Conservation (phyloP, 2,113 vertebrate genomes). For the Cnemophilus loriae region DNA sequence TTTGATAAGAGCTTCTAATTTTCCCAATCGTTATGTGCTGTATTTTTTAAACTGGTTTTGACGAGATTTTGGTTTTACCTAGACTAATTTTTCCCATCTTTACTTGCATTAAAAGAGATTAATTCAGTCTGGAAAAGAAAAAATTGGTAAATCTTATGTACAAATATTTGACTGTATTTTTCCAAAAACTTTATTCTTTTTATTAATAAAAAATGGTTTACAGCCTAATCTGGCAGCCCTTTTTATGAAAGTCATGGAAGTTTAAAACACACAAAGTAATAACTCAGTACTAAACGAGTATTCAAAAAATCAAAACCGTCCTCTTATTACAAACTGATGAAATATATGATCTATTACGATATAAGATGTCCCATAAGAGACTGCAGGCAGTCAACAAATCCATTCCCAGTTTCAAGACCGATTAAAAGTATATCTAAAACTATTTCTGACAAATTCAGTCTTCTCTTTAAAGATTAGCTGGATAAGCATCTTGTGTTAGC, state of each 20-base stretch:
- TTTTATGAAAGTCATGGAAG: not conserved
- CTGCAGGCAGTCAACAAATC: not conserved
- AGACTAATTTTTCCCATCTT: not conserved
- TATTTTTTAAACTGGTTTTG: not conserved
- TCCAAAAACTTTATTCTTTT: not conserved
- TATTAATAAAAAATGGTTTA: not conserved
- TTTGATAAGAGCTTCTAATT: not conserved
- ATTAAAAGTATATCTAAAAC: not conserved
- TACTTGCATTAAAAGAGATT: not conserved
- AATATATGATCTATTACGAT: not conserved
- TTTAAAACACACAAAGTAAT: not conserved
- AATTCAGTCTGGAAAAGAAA: not conserved
- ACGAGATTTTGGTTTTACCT: not conserved
- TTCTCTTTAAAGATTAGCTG: not conserved
- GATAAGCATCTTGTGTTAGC: not conserved
- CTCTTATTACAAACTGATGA: not conserved
- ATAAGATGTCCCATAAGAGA: not conserved
- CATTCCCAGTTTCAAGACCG: not conserved
- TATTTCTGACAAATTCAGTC: not conserved
- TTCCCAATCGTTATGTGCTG: not conserved
- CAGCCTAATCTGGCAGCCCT: not conserved
- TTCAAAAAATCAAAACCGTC: fast-evolving
- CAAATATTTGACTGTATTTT: not conserved
- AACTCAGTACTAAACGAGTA: not conserved
- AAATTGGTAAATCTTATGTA: not conserved